Evolutionary conservation across 1,140 invertebrate species (phyloP).

Genomic region (Platyura marginata): DNA sequence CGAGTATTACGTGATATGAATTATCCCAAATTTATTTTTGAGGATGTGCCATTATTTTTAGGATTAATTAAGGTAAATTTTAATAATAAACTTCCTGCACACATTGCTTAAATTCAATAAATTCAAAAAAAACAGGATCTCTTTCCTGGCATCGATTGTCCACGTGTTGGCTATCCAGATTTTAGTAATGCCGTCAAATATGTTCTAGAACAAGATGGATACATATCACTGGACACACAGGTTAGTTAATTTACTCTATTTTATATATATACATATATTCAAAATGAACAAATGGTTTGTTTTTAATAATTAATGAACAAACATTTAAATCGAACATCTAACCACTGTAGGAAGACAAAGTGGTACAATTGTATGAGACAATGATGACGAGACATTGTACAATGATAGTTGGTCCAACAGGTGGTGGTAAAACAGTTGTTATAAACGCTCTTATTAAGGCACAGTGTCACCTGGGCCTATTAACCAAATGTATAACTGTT

Average conservation of each 20-base stretch:
- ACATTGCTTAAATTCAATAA: too few species aligned
- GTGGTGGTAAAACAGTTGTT: conserved; percentile 76
- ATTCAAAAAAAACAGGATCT: too few species aligned
- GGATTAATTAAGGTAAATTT: conserved; percentile 45
- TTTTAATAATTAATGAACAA: too few species aligned
- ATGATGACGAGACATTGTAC: conserved; percentile 85
- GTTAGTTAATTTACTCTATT: conserved; percentile 25
- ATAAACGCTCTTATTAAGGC: conserved; percentile 61
- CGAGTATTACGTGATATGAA: conserved; percentile 79
- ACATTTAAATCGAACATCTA: background rate
- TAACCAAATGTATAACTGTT: conserved; percentile 56
- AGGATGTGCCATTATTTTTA: conserved; percentile 76
- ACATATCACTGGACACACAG: conserved; percentile 56
- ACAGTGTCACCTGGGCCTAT: conserved; percentile 52
- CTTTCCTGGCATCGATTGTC: conserved; percentile 76
- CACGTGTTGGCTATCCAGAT: conserved; percentile 62
- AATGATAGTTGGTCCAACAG: conserved; percentile 82
- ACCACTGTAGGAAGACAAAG: conserved; percentile 53
- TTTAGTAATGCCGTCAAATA: conserved; percentile 62
- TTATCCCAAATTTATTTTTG: conserved; percentile 77
- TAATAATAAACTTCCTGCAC: background rate
- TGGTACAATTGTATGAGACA: conserved; percentile 79
- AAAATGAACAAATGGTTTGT: too few species aligned
- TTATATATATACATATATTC: conserved; percentile 3
- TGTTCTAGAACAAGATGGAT: conserved; percentile 42